Percentiles rank a stretch among this genome's conserved stretches.
These are phyloP conservation scores for Aythya baeri DNA, from an alignment of 2,113 vertebrate species.

Conservation along the genomic window DNA sequence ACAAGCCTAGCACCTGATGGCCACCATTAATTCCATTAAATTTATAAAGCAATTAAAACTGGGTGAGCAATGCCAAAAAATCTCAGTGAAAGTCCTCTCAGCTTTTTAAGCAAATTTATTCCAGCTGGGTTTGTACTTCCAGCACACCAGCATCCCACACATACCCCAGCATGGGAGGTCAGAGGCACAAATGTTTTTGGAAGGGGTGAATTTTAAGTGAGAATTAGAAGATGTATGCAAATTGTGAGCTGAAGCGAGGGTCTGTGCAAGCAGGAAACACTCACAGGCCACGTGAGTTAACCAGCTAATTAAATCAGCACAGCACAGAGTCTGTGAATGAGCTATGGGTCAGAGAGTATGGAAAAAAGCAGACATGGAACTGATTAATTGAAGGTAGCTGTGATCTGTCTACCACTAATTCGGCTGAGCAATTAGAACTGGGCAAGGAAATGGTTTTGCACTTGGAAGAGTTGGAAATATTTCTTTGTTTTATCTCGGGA, in stretches of 20 bases:
- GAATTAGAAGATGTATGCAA: slow-evolving; percentile 23
- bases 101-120: slow-evolving; percentile 47
- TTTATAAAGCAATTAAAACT: slow-evolving; percentile 21
- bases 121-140: neutral
- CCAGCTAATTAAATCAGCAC: slow-evolving; percentile 35
- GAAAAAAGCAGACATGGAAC: neutral
- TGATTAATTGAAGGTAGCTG: slow-evolving; percentile 14
- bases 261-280: neutral
- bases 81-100: slow-evolving; percentile 4
- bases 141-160: accelerated
- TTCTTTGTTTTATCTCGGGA: neutral
- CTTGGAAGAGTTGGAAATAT: neutral
- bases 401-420: slow-evolving; percentile 37
- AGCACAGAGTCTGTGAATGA: neutral
- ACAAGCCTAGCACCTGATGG: neutral
- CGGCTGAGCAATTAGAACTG: neutral
- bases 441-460: slow-evolving; percentile 7
- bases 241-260: neutral
- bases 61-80: neutral
- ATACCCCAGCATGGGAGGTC: neutral
- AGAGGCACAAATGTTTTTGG: neutral
- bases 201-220: neutral
- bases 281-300: neutral
- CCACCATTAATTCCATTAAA: neutral
- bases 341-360: neutral